Evolutionary conservation across 2,888 invertebrate genomes (phyloP), one percentile per base, ranked within the genome.

Genomic region (Phortica magna): DNA sequence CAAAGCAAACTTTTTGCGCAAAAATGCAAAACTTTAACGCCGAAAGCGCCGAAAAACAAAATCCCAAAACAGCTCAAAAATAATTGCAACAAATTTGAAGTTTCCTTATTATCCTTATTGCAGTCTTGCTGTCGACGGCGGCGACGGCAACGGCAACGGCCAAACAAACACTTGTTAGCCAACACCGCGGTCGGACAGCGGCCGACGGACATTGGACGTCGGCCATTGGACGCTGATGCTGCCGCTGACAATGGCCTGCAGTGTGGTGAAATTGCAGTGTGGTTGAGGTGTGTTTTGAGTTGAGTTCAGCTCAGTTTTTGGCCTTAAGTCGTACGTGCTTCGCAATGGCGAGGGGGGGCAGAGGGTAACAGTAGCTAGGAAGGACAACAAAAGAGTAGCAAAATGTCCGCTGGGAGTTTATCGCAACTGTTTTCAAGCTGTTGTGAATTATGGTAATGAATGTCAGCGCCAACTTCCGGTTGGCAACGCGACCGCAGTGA

Each of bases 371-470:
- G n/a, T n/a, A n/a, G n/a, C n/a, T n/a, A n/a, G 17, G 31, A 2
- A 41, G 41, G 53, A 5, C 6, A 6, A 22, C 19, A 22, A 61
- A 7, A 22, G 19, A 12, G 22, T 10, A 61, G 19, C 17, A 61
- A 61, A 61, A 59, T 75, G 82, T 61, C 76, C 79, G 74, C 77
- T 79, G 80, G 80, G 79, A 83, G 83, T 77, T 83, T 81, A 82
- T 83, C 85, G 80, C 84, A 85, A 84, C 84, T 84, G 84, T 87
- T 87, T 85, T 83, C 81, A 86, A 85, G 86, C 85, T 84, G 83
- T 84, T 86, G 87, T 86, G 84, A 84, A 85, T 86, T 86, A 86
- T 86, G 86, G 84, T 86, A 86, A 85, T 86, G 84, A 87, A 87
- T 86, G 86, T 86, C 86, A 85, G 86, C 81, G 79, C 86, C 81